Conservation (phyloP, 2,888 invertebrate species). For the Tachina lurida region DNA sequence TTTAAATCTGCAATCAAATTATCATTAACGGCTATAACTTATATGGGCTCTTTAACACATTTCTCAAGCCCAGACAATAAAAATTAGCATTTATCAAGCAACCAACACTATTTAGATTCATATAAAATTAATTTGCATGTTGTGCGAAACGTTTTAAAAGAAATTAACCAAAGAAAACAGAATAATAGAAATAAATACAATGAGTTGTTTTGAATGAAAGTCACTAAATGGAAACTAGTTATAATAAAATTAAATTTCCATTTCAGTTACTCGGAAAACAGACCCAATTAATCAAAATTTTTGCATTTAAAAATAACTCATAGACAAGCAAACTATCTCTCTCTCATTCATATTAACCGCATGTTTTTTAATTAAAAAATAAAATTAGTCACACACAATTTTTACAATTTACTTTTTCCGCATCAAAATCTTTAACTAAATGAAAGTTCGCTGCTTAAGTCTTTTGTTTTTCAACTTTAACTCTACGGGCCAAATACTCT, state of each 20-base stretch:
- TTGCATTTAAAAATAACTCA: no score
- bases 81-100: conserved; percentile 8
- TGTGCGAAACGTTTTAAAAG: neutral
- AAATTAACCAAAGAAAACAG: neutral
- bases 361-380: no score
- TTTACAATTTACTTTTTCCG: neutral
- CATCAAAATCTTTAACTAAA: neutral
- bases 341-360: no score
- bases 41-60: neutral
- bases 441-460: conserved; percentile 29
- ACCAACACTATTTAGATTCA: neutral
- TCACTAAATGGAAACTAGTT: no score
- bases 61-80: neutral
- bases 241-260: no score
- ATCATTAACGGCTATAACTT: conserved; percentile 1
- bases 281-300: no score
- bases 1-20: neutral
- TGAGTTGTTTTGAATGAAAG: no score
- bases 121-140: neutral
- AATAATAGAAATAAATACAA: no score
- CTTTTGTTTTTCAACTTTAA: neutral
- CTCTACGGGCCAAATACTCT: neutral
- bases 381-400: no score
- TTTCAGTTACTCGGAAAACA: no score
- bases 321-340: no score